Base-by-base conservation (phyloP, 2,113 vertebrate genomes). In the Puntigrus tetrazona region DNA sequence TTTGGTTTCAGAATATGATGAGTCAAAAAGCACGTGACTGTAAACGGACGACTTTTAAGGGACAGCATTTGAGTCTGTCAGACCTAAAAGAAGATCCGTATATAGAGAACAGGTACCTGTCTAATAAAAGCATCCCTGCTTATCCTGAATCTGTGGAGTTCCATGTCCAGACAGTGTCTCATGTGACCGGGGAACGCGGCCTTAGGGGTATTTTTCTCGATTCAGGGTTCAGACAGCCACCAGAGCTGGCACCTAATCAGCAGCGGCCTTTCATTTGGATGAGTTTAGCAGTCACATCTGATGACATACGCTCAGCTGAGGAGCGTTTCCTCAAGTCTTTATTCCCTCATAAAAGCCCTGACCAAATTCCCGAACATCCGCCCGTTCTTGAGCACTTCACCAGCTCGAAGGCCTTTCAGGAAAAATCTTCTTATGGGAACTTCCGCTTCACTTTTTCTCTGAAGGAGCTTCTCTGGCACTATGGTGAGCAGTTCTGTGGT, bases 391-490 rank as follows among this genome's bases (percentile, higher is more conserved):
- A 82, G 52, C 34, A 63, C 1, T 86, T 82, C 8, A 57, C 85
- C 36, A 86, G 27, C 41, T 86, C 85, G 9, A 81, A 81, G 0
- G 85, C 85, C 25, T 86, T 86, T 74, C 50, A 78, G 29, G 47
- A 29, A 1, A 3, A 83, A 38, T 86, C 85, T 36, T 67, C 50
- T 13, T 86, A 83, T 65, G 85, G 85, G 75, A 86, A 83, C 52
- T 86, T 86, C n/a, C n/a, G 81, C 65, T 86, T 86, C 29, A 83
- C 47, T 11, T 86, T 86, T 61, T 29, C 29, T 27, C 8, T 86
- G 0, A 78, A 25, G 27, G 18, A 79, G 81, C 75, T 86, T 14
- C 81, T 86, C 13, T n/a, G 2, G 4, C 4, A 4, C n/a, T 86
- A 86, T 67, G 31, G 34, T 41, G 18, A 22, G 6, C 14, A 79